Evolutionary conservation across 2,888 invertebrate species (phyloP), one percentile per base, ranked within the genome.

Genomic region (Dicycla oo): DNA sequence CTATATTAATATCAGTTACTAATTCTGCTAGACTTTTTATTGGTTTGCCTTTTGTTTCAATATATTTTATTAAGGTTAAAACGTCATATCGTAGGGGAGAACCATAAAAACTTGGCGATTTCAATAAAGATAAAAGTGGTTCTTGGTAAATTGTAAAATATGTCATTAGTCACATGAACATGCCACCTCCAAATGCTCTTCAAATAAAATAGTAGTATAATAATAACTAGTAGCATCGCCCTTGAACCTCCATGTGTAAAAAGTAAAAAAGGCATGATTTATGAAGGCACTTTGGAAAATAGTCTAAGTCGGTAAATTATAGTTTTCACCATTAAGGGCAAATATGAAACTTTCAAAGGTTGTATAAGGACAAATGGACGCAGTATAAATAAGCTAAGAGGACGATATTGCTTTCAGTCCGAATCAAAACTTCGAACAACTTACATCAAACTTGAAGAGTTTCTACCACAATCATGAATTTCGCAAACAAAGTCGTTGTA

Each of bases 401-500:
- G 8, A 6, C 15, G 8, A 18, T 56, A 47, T 38, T 30, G 3
- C 34, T 34, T 13, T 64, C 56, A 83, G 63, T 69, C 10, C 3
- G 23, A 58, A 11, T 13, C 7, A 30, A 49, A n/a, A 26, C 43
- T 47, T 60, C 34, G 13, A 56, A 26, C n/a, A 56, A 40, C 54
- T 30, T n/a, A 53, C 40, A 34, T 23, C 23, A 30, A 15, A 15
- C 51, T 45, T n/a, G 3, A 26, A 26, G 2, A 60, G 15, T 76
- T 26, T n/a, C 26, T 53, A n/a, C n/a, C 5, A n/a, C 30, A 54
- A 78, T 20, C 8, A 87, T 89, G 86, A 82, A 76, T 77, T 81
- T 88, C 49, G 45, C 88, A 43, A 93, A 95, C 23, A 97, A 97
- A 93, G 96, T 97, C 0, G 93, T 96, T 1, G 86, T 97, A 18